Conservation (phyloP, 2,888 invertebrate genomes). For the Pyrgus malvae region DNA sequence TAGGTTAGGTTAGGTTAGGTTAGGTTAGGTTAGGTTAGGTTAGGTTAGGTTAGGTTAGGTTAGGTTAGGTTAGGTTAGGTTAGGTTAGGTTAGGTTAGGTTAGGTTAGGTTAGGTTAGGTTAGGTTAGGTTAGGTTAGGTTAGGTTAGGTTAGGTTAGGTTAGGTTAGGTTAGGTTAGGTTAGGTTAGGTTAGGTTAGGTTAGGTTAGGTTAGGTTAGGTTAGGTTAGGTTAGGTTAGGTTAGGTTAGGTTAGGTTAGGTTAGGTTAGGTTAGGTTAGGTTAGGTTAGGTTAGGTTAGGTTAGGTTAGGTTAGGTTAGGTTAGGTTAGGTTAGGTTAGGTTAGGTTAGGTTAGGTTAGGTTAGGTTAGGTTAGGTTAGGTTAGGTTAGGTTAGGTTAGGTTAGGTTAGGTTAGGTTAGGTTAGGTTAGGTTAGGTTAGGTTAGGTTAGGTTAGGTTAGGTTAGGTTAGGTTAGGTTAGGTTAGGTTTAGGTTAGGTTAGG, state of each 20-base stretch:
- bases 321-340: slow-evolving; percentile 35
- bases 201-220: slow-evolving; percentile 39
- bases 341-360: slow-evolving; percentile 38
- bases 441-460: slow-evolving; percentile 38
- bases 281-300: slow-evolving; percentile 32
- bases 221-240: slow-evolving; percentile 38
- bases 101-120: slow-evolving; percentile 31
- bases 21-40: slow-evolving; percentile 34
- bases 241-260: slow-evolving; percentile 39
- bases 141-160: slow-evolving; percentile 35
- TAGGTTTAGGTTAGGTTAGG: too few species aligned
- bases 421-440: slow-evolving; percentile 37
- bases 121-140: slow-evolving; percentile 33
- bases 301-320: slow-evolving; percentile 31
- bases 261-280: slow-evolving; percentile 38
- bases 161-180: slow-evolving; percentile 36
- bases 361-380: slow-evolving; percentile 37
- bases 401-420: slow-evolving; percentile 38
- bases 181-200: slow-evolving; percentile 33
- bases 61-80: slow-evolving; percentile 32
- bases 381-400: slow-evolving; percentile 38
- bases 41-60: slow-evolving; percentile 2
- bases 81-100: slow-evolving; percentile 34
- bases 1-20: background rate
- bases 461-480: slow-evolving; percentile 39